Evolutionary conservation across 1,140 invertebrate species (phyloP).

Genomic region (Cyrtorhinus lividipennis): DNA sequence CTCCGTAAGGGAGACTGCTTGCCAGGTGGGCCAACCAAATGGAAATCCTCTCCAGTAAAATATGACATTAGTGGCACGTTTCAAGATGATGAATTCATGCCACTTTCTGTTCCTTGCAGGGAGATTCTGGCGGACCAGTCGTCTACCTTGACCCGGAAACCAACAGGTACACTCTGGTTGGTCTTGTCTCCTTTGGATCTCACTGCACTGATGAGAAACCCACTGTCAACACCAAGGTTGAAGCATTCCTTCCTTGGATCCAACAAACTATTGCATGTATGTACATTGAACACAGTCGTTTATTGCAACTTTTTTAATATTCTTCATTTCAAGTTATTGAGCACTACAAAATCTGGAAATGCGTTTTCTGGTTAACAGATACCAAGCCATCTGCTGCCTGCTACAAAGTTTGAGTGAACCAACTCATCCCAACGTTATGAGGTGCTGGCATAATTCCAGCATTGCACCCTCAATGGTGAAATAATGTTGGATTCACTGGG

Average conservation of each 20-base stretch:
- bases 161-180: conserved; percentile 33
- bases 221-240: conserved; percentile 36
- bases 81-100: background rate
- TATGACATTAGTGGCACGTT: background rate
- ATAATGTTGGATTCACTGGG: too few relatives aligned
- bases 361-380: background rate
- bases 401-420: background rate
- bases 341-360: background rate
- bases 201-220: conserved; percentile 34
- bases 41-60: background rate
- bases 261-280: background rate
- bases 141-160: conserved; percentile 37
- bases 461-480: too few relatives aligned
- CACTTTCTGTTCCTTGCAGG: conserved; percentile 29
- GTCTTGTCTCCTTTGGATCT: conserved; percentile 38
- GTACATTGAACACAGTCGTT: background rate
- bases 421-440: too few relatives aligned
- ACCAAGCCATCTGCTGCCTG: background rate
- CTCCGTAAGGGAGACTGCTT: background rate
- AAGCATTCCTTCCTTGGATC: conserved; percentile 39
- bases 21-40: background rate
- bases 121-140: conserved; percentile 54
- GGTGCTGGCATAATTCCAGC: too few relatives aligned
- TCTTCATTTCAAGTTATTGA: background rate
- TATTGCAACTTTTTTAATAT: background rate